Conservation (phyloP, 2,888 invertebrate genomes). For the Patella pellucida region DNA sequence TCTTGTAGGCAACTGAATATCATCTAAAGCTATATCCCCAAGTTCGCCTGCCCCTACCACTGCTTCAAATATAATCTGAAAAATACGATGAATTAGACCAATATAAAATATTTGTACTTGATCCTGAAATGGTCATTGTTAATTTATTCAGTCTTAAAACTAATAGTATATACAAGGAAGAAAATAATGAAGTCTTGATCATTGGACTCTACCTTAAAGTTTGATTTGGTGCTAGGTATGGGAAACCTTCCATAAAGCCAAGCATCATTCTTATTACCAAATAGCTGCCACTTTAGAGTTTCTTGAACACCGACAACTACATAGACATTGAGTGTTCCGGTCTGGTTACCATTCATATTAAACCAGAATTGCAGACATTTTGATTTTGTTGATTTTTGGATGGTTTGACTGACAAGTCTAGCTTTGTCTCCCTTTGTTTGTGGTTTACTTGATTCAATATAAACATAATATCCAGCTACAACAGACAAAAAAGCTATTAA, state of each 20-base stretch:
- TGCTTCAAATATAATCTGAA: constrained; percentile 50
- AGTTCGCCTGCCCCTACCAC: constrained; percentile 41
- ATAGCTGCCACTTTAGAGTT: constrained; percentile 44
- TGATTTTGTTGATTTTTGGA: constrained; percentile 28
- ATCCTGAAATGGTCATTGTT: too few species aligned
- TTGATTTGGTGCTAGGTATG: constrained; percentile 30
- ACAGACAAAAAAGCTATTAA: background rate
- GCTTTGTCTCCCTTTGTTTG: constrained; percentile 51
- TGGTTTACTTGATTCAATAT: constrained; percentile 58
- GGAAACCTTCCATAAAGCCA: constrained; percentile 51
- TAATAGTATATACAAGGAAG: too few species aligned
- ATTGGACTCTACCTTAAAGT: constrained; percentile 33
- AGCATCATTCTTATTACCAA: constrained; percentile 43
- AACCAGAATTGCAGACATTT: constrained; percentile 63
- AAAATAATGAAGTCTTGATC: too few species aligned
- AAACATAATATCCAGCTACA: constrained; percentile 55
- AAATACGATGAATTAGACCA: background rate
- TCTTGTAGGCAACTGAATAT: constrained; percentile 40
- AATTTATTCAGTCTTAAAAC: too few species aligned
- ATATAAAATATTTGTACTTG: too few species aligned
- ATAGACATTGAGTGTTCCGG: constrained; percentile 56
- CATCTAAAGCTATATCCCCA: constrained; percentile 62
- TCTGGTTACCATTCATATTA: constrained; percentile 58
- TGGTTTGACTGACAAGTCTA: constrained; percentile 47
- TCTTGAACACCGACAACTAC: constrained; percentile 21